These are phyloP conservation scores for Erannis defoliaria DNA, from an alignment of 2,888 invertebrate genomes.

Conservation along the genomic window DNA sequence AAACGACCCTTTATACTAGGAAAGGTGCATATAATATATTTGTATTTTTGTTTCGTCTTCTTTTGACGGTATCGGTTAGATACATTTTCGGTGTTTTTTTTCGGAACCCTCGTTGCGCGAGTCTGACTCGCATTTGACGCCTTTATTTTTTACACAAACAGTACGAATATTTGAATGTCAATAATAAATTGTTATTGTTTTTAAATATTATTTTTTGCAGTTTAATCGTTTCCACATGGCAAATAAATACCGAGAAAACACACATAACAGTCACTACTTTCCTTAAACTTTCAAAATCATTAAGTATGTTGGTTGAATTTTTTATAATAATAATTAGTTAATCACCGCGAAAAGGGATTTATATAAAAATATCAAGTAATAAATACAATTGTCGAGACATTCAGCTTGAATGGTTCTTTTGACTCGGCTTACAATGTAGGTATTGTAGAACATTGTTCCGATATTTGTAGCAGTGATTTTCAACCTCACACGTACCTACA, in stretches of 20 bases:
- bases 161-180: no score
- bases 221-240: constrained; percentile 17
- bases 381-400: constrained; percentile 53
- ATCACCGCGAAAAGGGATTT: constrained; percentile 8
- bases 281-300: no score
- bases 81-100: no score
- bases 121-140: no score
- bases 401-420: constrained; percentile 63
- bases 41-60: no score
- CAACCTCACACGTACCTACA: constrained; percentile 1
- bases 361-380: constrained; percentile 38
- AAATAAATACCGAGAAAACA: constrained; percentile 7
- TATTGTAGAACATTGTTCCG: constrained; percentile 21
- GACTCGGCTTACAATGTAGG: constrained; percentile 36
- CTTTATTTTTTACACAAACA: no score
- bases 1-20: no score
- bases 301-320: not conserved
- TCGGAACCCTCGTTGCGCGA: no score
- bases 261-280: constrained; percentile 42
- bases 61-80: no score
- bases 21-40: no score
- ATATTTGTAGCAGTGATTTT: constrained; percentile 6
- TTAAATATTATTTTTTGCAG: constrained; percentile 3
- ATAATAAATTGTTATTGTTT: no score
- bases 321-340: constrained; percentile 5